Evolutionary conservation across 2,888 invertebrate genomes (phyloP).

Genomic region (Microplitis manilae): DNA sequence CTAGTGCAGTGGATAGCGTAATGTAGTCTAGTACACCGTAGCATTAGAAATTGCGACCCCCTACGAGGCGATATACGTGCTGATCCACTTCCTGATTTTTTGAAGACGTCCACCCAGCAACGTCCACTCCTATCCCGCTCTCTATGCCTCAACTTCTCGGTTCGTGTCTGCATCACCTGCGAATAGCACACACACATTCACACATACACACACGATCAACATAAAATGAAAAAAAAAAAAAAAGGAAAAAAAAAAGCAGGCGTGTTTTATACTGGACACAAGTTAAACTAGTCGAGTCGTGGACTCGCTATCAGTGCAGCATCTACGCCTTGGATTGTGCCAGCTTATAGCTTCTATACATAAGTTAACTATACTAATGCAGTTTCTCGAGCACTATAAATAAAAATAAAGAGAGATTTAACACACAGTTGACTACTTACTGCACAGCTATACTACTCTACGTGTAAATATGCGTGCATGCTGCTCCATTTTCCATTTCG

Average conservation of each 20-base stretch:
- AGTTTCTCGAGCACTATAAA: constrained; percentile 33
- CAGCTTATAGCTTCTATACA: constrained; percentile 25
- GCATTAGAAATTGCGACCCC: constrained; percentile 47
- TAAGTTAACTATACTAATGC: background rate
- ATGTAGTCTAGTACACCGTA: background rate
- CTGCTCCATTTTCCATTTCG: constrained; percentile 55
- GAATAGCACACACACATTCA: background rate
- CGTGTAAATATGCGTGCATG: background rate
- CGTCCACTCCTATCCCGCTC: constrained; percentile 61
- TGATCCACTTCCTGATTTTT: constrained; percentile 66
- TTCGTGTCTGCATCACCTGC: background rate
- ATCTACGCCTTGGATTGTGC: constrained; percentile 65
- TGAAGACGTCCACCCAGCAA: constrained; percentile 61
- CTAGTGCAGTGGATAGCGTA: constrained; percentile 3
- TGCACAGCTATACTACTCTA: background rate
- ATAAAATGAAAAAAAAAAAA: background rate
- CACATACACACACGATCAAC: background rate
- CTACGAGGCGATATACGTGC: constrained; percentile 34
- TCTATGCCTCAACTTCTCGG: background rate
- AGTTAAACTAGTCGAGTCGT: constrained; percentile 17
- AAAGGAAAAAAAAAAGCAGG: background rate
- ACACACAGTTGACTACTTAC: background rate
- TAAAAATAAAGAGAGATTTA: background rate
- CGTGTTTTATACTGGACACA: constrained; percentile 20
- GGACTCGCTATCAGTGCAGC: constrained; percentile 56